Evolutionary conservation across 1,140 invertebrate species (phyloP).

Genomic region (Luehdorfia chinensis): DNA sequence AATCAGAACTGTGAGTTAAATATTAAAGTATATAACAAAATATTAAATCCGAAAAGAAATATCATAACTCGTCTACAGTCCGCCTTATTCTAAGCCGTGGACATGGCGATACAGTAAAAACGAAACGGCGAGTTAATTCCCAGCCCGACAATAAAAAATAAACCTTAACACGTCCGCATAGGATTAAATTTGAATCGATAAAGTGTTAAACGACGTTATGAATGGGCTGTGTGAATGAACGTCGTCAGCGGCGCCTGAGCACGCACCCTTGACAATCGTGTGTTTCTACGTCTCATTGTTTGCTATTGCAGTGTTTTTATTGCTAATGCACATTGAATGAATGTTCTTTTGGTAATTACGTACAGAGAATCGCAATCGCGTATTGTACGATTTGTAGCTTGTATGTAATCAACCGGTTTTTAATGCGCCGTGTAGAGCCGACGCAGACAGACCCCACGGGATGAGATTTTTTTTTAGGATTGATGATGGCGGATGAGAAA

Average conservation of each 20-base stretch:
- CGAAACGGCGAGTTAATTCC: slow-evolving; percentile 1
- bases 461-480: too few relatives aligned
- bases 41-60: too few relatives aligned
- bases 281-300: slow-evolving; percentile 1
- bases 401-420: too few relatives aligned
- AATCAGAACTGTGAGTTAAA: too few relatives aligned
- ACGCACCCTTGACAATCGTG: slow-evolving; percentile 10
- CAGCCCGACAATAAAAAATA: background rate
- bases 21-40: too few relatives aligned
- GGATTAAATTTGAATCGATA: background rate
- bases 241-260: background rate
- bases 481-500: too few relatives aligned
- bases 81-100: background rate
- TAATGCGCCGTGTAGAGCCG: too few relatives aligned
- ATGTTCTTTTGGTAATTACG: slow-evolving; percentile 7
- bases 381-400: background rate
- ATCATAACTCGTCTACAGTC: background rate
- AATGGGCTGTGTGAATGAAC: slow-evolving; percentile 9
- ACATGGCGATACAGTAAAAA: slow-evolving; percentile 6
- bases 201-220: background rate
- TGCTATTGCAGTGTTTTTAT: slow-evolving; percentile 4
- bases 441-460: too few relatives aligned
- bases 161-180: too few relatives aligned
- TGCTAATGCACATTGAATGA: slow-evolving; percentile 4
- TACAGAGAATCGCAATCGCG: slow-evolving; percentile 1